Evolutionary conservation across 2,113 vertebrate species (phyloP).

Genomic region (Ancistrus triradiatus): DNA sequence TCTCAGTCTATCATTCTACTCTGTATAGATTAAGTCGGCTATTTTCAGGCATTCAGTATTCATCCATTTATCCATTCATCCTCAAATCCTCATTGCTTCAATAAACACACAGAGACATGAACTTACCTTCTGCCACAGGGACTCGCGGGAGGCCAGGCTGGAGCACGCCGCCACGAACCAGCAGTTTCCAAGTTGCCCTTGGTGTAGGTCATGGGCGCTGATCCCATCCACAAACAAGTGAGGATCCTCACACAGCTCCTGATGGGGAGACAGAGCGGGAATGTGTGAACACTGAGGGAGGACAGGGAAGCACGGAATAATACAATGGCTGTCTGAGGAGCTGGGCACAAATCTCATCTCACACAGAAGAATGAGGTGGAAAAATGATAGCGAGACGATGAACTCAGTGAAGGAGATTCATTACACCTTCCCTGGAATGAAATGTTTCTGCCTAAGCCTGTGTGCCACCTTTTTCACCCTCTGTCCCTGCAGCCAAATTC

Average conservation of each 20-base stretch:
- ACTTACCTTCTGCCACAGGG: conserved; percentile 66
- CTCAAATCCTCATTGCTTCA: no score
- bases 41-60: no score
- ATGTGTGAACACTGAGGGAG: conserved; percentile 11
- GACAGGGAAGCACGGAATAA: background rate
- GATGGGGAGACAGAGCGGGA: conserved; percentile 6
- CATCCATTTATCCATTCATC: no score
- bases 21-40: no score
- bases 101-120: no score
- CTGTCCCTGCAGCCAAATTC: background rate
- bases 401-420: background rate
- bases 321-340: background rate
- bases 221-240: conserved; percentile 66
- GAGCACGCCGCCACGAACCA: conserved; percentile 71
- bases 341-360: conserved; percentile 1
- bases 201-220: conserved; percentile 68
- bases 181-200: conserved; percentile 69
- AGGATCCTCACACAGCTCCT: conserved; percentile 63
- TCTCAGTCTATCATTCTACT: no score
- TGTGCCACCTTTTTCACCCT: no score
- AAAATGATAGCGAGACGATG: background rate
- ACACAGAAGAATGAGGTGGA: background rate
- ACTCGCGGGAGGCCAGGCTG: conserved; percentile 62
- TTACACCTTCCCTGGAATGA: background rate
- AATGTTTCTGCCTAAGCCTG: no score